Conservation (phyloP, 2,888 invertebrate genomes). For the Sturmia bella region DNA sequence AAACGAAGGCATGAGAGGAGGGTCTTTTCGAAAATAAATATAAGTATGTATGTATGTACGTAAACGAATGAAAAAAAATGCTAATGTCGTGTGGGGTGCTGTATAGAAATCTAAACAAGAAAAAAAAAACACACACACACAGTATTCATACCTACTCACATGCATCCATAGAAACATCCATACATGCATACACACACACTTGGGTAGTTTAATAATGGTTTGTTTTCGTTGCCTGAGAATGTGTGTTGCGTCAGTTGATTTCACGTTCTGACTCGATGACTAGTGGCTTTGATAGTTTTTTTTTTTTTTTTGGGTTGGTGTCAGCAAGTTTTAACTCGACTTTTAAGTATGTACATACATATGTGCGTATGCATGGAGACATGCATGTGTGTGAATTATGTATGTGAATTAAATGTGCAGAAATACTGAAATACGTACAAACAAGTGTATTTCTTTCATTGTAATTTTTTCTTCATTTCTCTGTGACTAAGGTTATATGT, state of each 20-base stretch:
- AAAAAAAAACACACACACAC: too few relatives aligned
- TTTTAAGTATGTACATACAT: too few relatives aligned
- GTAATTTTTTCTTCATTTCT: not conserved
- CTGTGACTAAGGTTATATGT: not conserved
- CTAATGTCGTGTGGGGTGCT: slow-evolving; percentile 65
- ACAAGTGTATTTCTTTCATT: not conserved
- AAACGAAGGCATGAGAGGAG: slow-evolving; percentile 2
- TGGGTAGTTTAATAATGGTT: slow-evolving; percentile 40
- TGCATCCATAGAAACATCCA: too few relatives aligned
- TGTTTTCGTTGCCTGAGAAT: slow-evolving; percentile 42
- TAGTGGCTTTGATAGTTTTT: slow-evolving; percentile 16
- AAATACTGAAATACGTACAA: too few relatives aligned
- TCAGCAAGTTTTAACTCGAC: slow-evolving; percentile 69
- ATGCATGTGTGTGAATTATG: not conserved
- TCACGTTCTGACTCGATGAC: slow-evolving; percentile 36
- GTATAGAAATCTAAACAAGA: slow-evolving; percentile 48
- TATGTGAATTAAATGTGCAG: too few relatives aligned
- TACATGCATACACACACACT: not conserved
- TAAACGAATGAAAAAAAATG: slow-evolving; percentile 43
- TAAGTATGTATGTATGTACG: too few relatives aligned
- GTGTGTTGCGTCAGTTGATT: slow-evolving; percentile 19
- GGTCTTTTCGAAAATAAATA: slow-evolving; percentile 40
- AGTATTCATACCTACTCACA: too few relatives aligned
- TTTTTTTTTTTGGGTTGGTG: slow-evolving; percentile 63
- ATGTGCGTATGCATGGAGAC: too few relatives aligned